Conservation (phyloP, 2,113 vertebrate species). For the Rhagologus leucostigma region DNA sequence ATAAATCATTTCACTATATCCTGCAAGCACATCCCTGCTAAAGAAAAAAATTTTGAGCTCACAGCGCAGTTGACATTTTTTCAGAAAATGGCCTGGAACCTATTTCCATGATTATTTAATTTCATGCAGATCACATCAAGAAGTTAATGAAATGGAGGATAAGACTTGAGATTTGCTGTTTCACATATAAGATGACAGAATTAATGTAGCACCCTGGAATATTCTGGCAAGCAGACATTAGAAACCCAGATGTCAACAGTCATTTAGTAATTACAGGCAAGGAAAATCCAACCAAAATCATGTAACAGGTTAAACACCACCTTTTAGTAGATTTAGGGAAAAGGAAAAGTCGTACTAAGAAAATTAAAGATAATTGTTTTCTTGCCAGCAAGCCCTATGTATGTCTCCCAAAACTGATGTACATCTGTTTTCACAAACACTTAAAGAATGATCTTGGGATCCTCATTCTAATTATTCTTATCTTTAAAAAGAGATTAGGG, state of each 20-base stretch:
- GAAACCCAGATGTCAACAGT: background rate
- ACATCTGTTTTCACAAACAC: background rate
- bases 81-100: background rate
- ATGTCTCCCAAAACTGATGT: background rate
- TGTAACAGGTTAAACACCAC: background rate
- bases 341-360: background rate
- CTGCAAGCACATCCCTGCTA: background rate
- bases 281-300: background rate
- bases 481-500: background rate
- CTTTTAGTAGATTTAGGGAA: background rate
- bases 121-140: background rate
- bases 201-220: background rate
- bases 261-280: background rate
- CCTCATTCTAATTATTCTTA: background rate
- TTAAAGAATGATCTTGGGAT: background rate
- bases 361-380: background rate
- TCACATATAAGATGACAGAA: background rate
- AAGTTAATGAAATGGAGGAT: background rate
- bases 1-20: background rate
- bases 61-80: background rate
- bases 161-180: background rate
- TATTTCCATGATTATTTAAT: background rate
- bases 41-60: background rate
- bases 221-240: background rate
- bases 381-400: background rate